Evolutionary conservation across 2,113 vertebrate species (phyloP).

Genomic region (Ctenodactylus gundi): DNA sequence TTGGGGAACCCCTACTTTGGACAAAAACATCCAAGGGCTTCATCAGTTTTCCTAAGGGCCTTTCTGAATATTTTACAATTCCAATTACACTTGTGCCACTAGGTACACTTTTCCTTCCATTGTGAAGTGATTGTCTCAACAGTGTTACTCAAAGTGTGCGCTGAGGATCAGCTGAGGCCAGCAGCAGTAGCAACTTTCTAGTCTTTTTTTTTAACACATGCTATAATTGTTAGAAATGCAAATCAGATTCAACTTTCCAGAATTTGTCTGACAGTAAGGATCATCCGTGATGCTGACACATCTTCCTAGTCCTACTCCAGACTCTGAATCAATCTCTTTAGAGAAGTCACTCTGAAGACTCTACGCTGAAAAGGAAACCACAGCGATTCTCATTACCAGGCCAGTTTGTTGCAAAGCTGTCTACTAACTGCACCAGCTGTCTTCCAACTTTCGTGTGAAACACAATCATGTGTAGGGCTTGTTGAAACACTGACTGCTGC

Average conservation of each 20-base stretch:
- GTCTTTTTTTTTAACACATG: not conserved
- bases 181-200: not conserved
- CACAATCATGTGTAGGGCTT: not conserved
- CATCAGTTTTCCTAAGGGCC: not conserved
- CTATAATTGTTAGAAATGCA: not conserved
- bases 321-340: not conserved
- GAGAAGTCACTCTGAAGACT: not conserved
- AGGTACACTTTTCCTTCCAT: not conserved
- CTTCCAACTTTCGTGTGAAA: not conserved
- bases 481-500: not conserved
- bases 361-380: not conserved
- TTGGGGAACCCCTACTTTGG: not conserved
- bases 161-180: not conserved
- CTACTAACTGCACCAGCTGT: not conserved
- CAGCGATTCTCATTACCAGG: not conserved
- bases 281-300: not conserved
- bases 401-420: not conserved
- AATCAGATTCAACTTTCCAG: not conserved
- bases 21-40: not conserved
- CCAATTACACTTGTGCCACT: not conserved
- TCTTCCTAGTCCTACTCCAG: not conserved
- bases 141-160: not conserved
- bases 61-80: not conserved
- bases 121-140: not conserved
- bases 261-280: not conserved